Percentiles rank a stretch among this genome's conserved stretches.
Conservation (phyloP, 2,888 invertebrate species). For the Tipula confusa region DNA sequence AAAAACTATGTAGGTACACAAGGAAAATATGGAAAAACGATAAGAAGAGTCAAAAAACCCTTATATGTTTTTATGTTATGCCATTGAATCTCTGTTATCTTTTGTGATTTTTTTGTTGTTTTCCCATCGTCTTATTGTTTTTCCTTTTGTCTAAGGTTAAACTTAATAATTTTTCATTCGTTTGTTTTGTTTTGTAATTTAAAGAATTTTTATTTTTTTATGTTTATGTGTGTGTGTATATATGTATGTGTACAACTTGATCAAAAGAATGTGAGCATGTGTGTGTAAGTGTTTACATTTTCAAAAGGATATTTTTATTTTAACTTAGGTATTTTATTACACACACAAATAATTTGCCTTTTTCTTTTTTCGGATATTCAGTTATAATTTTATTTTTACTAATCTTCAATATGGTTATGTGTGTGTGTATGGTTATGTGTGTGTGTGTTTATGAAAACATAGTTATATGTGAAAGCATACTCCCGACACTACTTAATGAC, state of each 20-base stretch:
- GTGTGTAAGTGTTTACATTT: neutral
- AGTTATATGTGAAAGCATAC: too few species aligned
- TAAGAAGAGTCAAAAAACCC: neutral
- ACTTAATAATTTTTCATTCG: neutral
- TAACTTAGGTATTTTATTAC: neutral
- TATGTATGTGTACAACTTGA: neutral
- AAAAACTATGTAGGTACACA: neutral
- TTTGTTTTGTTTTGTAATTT: neutral
- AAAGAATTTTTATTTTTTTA: slow-evolving; percentile 4
- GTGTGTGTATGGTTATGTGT: too few species aligned
- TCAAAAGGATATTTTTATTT: neutral
- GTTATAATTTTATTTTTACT: too few species aligned
- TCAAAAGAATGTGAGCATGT: slow-evolving; percentile 25
- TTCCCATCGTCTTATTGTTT: neutral
- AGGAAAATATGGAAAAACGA: neutral
- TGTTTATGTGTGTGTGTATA: too few species aligned
- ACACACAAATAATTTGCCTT: too few species aligned
- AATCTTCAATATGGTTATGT: too few species aligned
- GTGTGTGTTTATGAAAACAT: too few species aligned
- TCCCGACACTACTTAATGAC: too few species aligned
- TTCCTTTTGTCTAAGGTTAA: slow-evolving; percentile 12
- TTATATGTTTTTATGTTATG: neutral
- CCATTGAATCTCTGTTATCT: slow-evolving; percentile 3
- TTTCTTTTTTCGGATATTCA: too few species aligned
- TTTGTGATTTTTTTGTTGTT: neutral